A percentile compares a stretch with the other conserved stretches of the same genome.
These are phyloP conservation scores for Lonchura striata DNA, from an alignment of 2,113 vertebrate genomes.

Conservation along the genomic window DNA sequence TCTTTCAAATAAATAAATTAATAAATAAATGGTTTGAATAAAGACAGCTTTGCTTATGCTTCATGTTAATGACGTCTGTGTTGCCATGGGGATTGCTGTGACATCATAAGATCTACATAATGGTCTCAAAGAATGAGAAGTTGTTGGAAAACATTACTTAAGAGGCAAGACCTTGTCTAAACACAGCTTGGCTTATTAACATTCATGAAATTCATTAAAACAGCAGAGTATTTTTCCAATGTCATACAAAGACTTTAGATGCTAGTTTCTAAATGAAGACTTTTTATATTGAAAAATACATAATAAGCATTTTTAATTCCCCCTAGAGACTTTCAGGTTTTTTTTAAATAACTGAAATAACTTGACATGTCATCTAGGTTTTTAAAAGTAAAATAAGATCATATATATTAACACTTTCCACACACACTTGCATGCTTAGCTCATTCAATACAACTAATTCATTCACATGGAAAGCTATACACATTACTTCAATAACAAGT, in stretches of 20 bases:
- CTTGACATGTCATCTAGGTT: neutral
- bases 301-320: neutral
- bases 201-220: slow-evolving; percentile 18
- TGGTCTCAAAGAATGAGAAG: slow-evolving; percentile 16
- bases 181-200: slow-evolving; percentile 2
- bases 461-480: neutral
- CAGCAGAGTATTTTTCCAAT: neutral
- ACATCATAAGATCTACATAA: slow-evolving; percentile 27
- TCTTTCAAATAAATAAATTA: neutral
- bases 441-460: neutral
- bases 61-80: neutral
- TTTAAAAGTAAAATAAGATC: neutral
- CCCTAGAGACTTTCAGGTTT: neutral
- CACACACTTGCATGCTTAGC: neutral
- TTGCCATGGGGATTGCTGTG: neutral
- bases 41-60: neutral
- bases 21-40: neutral
- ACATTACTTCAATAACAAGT: neutral
- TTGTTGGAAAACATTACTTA: slow-evolving; percentile 25
- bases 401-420: neutral
- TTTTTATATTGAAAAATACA: neutral
- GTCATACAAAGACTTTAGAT: neutral
- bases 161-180: neutral
- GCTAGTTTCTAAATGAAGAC: neutral
- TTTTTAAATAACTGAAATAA: neutral